Percentiles rank a stretch among this genome's conserved stretches.
These are phyloP conservation scores for Caiman crocodilus DNA, from an alignment of 2,797 vertebrate genomes.

Conservation along the genomic window DNA sequence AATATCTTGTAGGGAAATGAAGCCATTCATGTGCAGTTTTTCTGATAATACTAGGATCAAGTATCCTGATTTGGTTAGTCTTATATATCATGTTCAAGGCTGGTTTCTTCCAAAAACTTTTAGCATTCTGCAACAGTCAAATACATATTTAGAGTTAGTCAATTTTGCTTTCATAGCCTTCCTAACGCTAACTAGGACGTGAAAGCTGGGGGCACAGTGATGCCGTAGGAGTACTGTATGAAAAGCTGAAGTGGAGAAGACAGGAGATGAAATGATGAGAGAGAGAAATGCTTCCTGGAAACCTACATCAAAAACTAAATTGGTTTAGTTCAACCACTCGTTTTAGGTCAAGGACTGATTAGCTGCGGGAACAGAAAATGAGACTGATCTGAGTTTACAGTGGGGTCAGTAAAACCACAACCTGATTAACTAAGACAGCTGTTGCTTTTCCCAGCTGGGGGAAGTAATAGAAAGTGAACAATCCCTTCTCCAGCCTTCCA, in stretches of 20 bases:
- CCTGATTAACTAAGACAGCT: not conserved
- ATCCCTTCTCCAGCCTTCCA: not conserved
- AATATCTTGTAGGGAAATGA: constrained; percentile 80
- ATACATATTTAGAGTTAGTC: not conserved
- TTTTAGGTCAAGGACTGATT: not conserved
- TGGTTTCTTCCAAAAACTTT: constrained; percentile 86
- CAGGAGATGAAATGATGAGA: not conserved
- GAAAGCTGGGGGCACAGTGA: not conserved
- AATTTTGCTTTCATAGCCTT: not conserved
- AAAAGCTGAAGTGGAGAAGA: not conserved
- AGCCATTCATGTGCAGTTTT: constrained; percentile 82
- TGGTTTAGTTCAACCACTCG: too few relatives aligned
- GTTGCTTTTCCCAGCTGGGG: not conserved
- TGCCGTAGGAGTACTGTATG: too few relatives aligned
- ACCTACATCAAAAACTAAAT: not conserved
- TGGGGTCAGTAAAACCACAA: not conserved
- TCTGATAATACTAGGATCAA: constrained; percentile 83
- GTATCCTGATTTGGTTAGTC: constrained; percentile 82
- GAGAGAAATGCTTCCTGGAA: not conserved
- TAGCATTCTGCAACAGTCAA: constrained; percentile 72
- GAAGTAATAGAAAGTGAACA: not conserved
- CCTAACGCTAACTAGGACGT: not conserved
- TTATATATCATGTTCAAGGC: constrained; percentile 84
- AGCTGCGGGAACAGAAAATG: not conserved
- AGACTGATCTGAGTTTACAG: not conserved